Conservation (phyloP, 2,888 invertebrate genomes). For the Watsonalla cultraria region DNA sequence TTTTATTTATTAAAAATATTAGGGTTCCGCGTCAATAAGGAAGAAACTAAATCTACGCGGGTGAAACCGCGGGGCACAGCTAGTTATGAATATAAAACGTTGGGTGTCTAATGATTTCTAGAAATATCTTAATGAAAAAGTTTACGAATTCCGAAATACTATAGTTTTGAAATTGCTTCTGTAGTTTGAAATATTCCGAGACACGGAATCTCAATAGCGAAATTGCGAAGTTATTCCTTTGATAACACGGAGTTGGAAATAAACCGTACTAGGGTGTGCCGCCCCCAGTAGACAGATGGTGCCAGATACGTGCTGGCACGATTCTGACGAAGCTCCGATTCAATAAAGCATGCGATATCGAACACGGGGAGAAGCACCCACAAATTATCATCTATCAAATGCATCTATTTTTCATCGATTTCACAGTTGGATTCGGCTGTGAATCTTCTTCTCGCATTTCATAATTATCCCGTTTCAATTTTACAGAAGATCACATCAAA, state of each 20-base stretch:
- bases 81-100: too few species aligned
- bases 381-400: neutral
- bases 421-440: neutral
- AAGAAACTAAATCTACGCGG: too few species aligned
- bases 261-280: conserved; percentile 22
- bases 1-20: too few species aligned
- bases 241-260: conserved; percentile 18
- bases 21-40: too few species aligned
- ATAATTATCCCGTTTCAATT: too few species aligned
- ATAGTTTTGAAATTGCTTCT: neutral
- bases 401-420: neutral
- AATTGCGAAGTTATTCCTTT: conserved; percentile 18
- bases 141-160: neutral
- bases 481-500: too few species aligned
- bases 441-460: too few species aligned
- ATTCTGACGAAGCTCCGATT: conserved; percentile 9
- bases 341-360: conserved; percentile 13
- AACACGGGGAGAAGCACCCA: neutral
- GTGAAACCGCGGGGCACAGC: too few species aligned
- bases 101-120: too few species aligned
- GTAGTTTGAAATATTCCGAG: neutral
- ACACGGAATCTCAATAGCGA: neutral
- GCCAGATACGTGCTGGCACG: conserved; percentile 20
- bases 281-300: conserved; percentile 14
- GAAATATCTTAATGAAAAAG: neutral